A percentile compares a stretch with the other conserved stretches of the same genome.
Evolutionary conservation across 2,113 vertebrate genomes (phyloP).

Genomic region (Bathybates hornii): DNA sequence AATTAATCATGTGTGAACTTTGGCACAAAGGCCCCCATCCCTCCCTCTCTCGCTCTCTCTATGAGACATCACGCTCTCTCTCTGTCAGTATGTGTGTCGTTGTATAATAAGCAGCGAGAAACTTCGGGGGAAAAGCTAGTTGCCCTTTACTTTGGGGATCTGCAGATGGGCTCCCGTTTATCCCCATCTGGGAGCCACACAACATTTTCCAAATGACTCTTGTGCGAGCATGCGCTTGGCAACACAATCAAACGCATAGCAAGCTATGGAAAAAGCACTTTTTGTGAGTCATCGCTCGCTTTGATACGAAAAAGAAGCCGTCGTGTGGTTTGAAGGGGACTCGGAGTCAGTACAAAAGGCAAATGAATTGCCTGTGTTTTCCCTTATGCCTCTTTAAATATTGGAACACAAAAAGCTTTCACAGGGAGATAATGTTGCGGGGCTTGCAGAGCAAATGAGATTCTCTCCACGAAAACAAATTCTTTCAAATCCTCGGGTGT

Average conservation of each 20-base stretch:
- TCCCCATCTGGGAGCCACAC: background rate
- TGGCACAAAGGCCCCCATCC: background rate
- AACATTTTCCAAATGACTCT: background rate
- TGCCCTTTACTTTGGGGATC: background rate
- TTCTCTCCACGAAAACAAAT: slow-evolving; percentile 43
- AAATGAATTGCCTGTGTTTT: slow-evolving; percentile 30
- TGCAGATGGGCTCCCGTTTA: background rate
- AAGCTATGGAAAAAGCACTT: background rate
- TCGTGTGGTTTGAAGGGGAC: background rate
- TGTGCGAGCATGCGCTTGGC: background rate
- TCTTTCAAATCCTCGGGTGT: slow-evolving; percentile 35
- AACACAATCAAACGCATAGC: background rate
- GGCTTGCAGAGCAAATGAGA: slow-evolving; percentile 37
- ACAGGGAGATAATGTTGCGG: slow-evolving; percentile 9
- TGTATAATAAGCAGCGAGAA: background rate
- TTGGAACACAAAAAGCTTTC: slow-evolving; percentile 37
- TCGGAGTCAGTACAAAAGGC: slow-evolving; percentile 4
- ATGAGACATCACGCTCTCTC: background rate
- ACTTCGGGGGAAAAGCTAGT: background rate
- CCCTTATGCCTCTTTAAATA: slow-evolving; percentile 51
- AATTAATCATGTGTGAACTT: slow-evolving; percentile 31
- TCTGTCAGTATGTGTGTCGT: background rate
- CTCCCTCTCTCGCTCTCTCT: background rate
- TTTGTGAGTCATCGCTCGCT: background rate
- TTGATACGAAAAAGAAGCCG: background rate